These are phyloP conservation scores for Sterrhoptilus dennistouni DNA, from an alignment of 2,113 vertebrate genomes.

Conservation along the genomic window DNA sequence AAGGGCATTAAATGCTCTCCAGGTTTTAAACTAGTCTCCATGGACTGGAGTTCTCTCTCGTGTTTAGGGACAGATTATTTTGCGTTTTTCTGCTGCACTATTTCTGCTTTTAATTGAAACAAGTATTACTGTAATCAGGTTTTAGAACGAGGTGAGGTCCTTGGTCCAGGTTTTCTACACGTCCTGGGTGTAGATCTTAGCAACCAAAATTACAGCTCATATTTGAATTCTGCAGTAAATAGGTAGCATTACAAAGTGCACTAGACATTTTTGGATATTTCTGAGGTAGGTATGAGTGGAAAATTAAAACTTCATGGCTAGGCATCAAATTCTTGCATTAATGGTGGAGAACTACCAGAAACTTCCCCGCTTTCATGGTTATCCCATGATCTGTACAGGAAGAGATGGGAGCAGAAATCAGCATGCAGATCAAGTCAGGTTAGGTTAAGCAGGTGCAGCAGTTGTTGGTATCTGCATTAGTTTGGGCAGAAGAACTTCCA, in stretches of 20 bases:
- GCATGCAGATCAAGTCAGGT: fast-evolving
- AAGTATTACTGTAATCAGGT: background rate
- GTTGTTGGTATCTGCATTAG: background rate
- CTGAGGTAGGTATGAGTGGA: background rate
- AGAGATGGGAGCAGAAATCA: background rate
- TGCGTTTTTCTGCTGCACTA: background rate
- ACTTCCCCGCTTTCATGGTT: background rate
- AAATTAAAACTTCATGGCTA: background rate
- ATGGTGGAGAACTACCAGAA: background rate
- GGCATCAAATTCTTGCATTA: background rate
- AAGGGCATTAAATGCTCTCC: background rate
- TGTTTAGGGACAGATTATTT: background rate
- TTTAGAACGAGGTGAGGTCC: background rate
- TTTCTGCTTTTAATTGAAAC: background rate
- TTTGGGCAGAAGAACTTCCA: background rate
- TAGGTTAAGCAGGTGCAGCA: background rate
- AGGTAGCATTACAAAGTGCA: background rate
- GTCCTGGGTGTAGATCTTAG: background rate
- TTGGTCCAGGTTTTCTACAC: background rate
- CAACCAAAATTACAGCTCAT: background rate
- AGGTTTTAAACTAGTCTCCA: background rate
- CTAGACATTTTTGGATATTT: background rate
- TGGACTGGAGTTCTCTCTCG: background rate
- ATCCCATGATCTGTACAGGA: background rate
- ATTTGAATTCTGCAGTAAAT: background rate